These are phyloP conservation scores for Drosophila rhopaloa DNA, from an alignment of 1,140 invertebrate genomes.

Conservation along the genomic window DNA sequence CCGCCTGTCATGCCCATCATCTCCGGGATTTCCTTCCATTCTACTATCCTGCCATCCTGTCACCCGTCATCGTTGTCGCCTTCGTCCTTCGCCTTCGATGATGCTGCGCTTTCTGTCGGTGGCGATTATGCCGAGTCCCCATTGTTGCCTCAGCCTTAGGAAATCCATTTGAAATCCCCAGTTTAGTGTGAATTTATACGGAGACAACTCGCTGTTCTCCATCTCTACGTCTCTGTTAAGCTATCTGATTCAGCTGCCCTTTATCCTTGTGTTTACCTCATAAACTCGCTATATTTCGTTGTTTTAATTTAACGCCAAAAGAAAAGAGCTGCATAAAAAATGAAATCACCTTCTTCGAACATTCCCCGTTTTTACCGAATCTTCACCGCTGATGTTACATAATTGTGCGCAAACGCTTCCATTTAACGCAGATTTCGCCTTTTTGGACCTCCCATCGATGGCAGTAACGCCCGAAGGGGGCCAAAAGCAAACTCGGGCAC, in stretches of 20 bases:
- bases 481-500: conserved; percentile 23
- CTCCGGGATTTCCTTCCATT: conserved; percentile 25
- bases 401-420: conserved; percentile 56
- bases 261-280: conserved; percentile 39
- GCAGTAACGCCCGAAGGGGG: conserved; percentile 8
- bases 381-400: conserved; percentile 41
- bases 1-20: conserved; percentile 70
- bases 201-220: conserved; percentile 37
- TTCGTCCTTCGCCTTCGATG: conserved; percentile 61
- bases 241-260: conserved; percentile 19
- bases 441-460: conserved; percentile 18
- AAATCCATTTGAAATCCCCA: conserved; percentile 80
- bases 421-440: conserved; percentile 38
- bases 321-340: conserved; percentile 22
- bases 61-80: conserved; percentile 21
- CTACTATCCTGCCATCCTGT: conserved; percentile 13
- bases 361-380: conserved; percentile 9
- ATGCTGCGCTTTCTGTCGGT: conserved; percentile 75
- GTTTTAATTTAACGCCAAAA: conserved; percentile 75
- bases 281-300: conserved; percentile 56
- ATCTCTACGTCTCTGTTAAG: background rate
- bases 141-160: conserved; percentile 72
- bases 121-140: conserved; percentile 71
- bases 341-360: conserved; percentile 25
- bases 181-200: conserved; percentile 81